These are phyloP conservation scores for Ctenodactylus gundi DNA, from an alignment of 2,113 vertebrate species.

Conservation along the genomic window DNA sequence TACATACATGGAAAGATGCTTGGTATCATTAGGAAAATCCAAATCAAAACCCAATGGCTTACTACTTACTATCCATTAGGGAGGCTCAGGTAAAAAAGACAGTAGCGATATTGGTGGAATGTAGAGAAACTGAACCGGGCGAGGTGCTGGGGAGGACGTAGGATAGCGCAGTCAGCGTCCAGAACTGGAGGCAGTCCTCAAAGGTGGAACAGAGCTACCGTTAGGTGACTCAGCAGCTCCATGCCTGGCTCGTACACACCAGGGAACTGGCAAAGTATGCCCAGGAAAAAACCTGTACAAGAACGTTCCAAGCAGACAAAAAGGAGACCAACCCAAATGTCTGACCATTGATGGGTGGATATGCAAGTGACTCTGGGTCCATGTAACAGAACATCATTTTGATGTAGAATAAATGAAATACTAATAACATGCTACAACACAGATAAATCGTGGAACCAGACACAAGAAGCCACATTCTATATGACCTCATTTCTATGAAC, in stretches of 20 bases:
- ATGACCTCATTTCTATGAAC: background rate
- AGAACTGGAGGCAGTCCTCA: background rate
- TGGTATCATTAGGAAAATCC: background rate
- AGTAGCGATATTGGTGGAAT: background rate
- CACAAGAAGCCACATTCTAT: background rate
- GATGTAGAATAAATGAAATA: background rate
- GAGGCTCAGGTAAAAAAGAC: background rate
- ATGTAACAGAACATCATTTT: background rate
- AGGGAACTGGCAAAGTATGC: background rate
- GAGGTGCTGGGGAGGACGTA: background rate
- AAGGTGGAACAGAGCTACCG: background rate
- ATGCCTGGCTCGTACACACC: background rate
- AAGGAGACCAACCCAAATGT: background rate
- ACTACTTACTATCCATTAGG: background rate
- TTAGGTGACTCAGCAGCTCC: background rate
- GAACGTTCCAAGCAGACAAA: background rate
- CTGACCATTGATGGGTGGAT: background rate
- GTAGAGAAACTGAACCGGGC: background rate
- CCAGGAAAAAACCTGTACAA: background rate
- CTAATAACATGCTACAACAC: background rate
- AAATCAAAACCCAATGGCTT: background rate
- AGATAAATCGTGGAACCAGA: background rate
- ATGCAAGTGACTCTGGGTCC: background rate
- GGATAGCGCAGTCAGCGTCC: background rate
- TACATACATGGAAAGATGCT: background rate